Conservation (phyloP, 2,888 invertebrate species). For the Scaptomyza flava region DNA sequence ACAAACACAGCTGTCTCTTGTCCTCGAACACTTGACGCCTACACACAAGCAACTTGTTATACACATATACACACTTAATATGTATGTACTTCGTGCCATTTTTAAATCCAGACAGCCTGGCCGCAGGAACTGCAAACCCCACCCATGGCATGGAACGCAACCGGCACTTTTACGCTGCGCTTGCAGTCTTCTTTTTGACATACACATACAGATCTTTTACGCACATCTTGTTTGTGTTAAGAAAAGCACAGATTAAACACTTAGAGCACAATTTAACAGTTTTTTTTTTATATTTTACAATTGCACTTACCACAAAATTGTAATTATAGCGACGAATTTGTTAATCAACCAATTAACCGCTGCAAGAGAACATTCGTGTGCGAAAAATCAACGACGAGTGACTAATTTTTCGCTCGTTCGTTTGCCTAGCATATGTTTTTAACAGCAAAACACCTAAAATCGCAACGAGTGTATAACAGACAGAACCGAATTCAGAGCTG, state of each 20-base stretch:
- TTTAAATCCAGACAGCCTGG: slow-evolving; percentile 57
- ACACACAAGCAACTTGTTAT: slow-evolving; percentile 14
- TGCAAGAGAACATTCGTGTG: slow-evolving; percentile 41
- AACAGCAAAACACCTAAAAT: slow-evolving; percentile 9
- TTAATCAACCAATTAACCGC: slow-evolving; percentile 35
- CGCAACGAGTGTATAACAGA: too few species aligned
- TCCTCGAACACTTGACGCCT: slow-evolving; percentile 56
- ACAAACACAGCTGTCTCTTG: slow-evolving; percentile 63
- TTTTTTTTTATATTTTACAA: slow-evolving; percentile 6
- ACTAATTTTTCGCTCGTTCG: slow-evolving; percentile 46
- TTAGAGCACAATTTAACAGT: slow-evolving; percentile 12
- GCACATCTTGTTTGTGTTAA: slow-evolving; percentile 45
- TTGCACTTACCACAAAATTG: slow-evolving; percentile 53
- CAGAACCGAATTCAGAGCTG: too few species aligned
- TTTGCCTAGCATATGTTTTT: slow-evolving; percentile 25
- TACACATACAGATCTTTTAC: slow-evolving; percentile 32
- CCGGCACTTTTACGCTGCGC: slow-evolving; percentile 50
- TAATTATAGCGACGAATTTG: slow-evolving; percentile 25
- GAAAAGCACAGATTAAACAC: slow-evolving; percentile 29
- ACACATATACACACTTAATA: neutral
- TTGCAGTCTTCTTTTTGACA: slow-evolving; percentile 17
- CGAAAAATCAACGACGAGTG: slow-evolving; percentile 58
- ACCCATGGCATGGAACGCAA: slow-evolving; percentile 42
- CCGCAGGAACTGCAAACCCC: slow-evolving; percentile 55
- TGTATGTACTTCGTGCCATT: slow-evolving; percentile 32